These are phyloP conservation scores for Chondrilla cf. caribensis DNA, from an alignment of 37 sponge, comb jelly and placozoan genomes.

Conservation along the genomic window DNA sequence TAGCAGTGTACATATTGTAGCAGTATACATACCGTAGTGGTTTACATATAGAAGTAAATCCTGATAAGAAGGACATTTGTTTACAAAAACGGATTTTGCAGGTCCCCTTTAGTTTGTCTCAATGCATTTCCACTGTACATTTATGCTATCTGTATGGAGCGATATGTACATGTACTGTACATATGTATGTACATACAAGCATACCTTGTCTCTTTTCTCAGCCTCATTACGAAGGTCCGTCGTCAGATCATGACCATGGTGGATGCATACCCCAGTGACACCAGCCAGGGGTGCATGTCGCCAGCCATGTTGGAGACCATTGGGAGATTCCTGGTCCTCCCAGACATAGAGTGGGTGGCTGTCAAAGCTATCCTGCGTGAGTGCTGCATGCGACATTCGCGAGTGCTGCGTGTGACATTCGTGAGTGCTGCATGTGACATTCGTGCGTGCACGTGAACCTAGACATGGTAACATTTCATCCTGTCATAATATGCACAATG, in stretches of 20 bases:
- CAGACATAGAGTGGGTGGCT: constrained; percentile 38
- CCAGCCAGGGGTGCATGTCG: constrained; percentile 28
- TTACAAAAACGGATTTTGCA: too few species aligned
- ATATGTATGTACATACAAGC: neutral
- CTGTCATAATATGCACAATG: too few species aligned
- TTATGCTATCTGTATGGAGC: neutral
- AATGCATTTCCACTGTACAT: too few species aligned
- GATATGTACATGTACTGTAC: neutral
- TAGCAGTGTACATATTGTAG: too few species aligned
- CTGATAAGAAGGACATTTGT: too few species aligned
- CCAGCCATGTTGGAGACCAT: constrained; percentile 64
- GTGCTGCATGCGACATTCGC: neutral
- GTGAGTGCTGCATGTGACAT: neutral
- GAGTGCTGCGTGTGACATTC: neutral
- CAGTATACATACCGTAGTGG: too few species aligned
- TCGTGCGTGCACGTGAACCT: too few species aligned
- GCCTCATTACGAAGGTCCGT: constrained; percentile 7
- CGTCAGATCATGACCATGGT: constrained; percentile 21
- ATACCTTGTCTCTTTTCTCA: neutral
- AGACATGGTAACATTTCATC: too few species aligned
- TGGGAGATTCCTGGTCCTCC: constrained; percentile 56
- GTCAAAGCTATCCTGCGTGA: constrained; percentile 17
- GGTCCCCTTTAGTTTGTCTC: too few species aligned
- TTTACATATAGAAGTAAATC: too few species aligned
- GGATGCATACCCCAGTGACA: constrained; percentile 3